A percentile compares a stretch with the other conserved stretches of the same genome.
phyloP scores from a whole-genome alignment of 2,113 vertebrate species.

The Gymnarchus niloticus region DNA sequence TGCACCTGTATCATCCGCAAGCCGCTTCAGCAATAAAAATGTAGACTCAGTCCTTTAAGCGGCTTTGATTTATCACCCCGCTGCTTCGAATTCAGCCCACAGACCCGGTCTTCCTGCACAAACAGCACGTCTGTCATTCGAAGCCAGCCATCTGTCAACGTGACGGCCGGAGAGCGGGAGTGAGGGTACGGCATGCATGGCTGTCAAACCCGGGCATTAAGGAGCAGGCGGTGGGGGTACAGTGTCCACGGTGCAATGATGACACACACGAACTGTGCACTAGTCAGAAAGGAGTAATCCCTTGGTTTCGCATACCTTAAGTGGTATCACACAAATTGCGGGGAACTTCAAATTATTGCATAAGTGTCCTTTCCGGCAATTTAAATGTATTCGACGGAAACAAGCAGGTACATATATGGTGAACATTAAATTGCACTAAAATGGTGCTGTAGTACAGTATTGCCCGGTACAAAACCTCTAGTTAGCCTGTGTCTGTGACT shows the following conservation, averaged over 20 bases:
- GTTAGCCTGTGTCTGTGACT: background rate
- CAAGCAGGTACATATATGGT: background rate
- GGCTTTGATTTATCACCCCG: slow-evolving; percentile 17
- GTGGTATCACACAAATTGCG: background rate
- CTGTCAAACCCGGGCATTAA: background rate
- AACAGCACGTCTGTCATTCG: slow-evolving; percentile 8
- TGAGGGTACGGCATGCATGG: background rate
- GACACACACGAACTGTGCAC: background rate
- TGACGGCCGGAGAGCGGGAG: slow-evolving; percentile 1
- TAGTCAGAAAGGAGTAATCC: background rate
- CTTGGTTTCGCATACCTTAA: background rate
- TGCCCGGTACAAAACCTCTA: background rate
- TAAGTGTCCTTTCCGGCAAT: background rate
- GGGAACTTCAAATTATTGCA: background rate
- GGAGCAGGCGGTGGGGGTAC: background rate
- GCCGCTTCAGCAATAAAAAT: slow-evolving; percentile 3
- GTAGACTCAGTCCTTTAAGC: background rate
- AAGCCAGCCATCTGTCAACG: slow-evolving; percentile 6
- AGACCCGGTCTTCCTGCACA: slow-evolving; percentile 2
- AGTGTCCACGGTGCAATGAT: background rate
- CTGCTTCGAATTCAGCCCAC: background rate
- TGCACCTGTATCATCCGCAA: background rate
- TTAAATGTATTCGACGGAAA: background rate
- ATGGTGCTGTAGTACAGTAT: background rate
- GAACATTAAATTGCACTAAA: background rate